Evolutionary conservation across 1,140 invertebrate genomes (phyloP), one percentile per base, ranked within the genome.

Genomic region (Apis florea): DNA sequence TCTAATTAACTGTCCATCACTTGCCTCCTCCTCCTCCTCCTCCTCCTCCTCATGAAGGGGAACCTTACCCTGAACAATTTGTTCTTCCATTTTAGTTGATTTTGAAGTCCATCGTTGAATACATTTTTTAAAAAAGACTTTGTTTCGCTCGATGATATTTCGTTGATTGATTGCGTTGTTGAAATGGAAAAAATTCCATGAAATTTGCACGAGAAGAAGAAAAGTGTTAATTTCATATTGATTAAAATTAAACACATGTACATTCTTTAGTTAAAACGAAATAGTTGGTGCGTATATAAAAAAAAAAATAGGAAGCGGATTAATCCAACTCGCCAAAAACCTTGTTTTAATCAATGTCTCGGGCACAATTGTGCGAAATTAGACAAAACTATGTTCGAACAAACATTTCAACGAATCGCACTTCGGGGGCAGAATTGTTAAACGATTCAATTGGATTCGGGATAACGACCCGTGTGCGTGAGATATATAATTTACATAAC

Each of bases 1-100:
- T 87, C 86, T 90, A 90, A 90, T 90, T 90, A 89, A 88, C 88
- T 85, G 83, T 88, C 89, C 86, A 86, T 89, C 89, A 88, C 72
- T 79, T 73, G 61, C 40, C 24, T 54, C 31, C 31, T 40, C 31
- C 31, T 40, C 31, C 31, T 40, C 31, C 31, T 40, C 31, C 31
- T 6, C 70, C 51, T 69, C 21, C 47, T n/a, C n/a, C n/a, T n/a
- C 59, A 40, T 68, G 71, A 63, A 66, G 59, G 74, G 77, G n/a
- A n/a, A 72, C 61, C 61, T 64, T 31, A 80, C 67, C n/a, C n/a
- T n/a, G n/a, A n/a, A n/a, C n/a, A n/a, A n/a, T 61, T 80, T 80
- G 73, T 73, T 67, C 61, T 49, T 63, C 61, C 13, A 67, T 67
- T 40, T 40, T 40, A 40, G 68, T 79, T 49, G n/a, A 54, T n/a